Evolutionary conservation across 2,888 invertebrate genomes (phyloP).

Genomic region (Tortrix viridana): DNA sequence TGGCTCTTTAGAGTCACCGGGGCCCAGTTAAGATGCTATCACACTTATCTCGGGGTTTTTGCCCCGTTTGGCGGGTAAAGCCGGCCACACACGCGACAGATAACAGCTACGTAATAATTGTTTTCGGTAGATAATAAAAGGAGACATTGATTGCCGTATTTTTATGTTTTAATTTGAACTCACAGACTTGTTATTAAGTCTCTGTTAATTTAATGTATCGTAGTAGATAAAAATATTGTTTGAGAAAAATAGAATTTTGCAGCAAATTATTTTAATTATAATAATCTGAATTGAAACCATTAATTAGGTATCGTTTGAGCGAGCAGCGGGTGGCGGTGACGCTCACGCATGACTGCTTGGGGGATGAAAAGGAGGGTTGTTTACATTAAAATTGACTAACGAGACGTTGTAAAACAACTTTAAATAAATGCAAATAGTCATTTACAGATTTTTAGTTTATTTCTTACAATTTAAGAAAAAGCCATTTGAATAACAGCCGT

Average conservation of each 20-base stretch:
- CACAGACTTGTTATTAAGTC: constrained; percentile 24
- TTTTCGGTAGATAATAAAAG: constrained; percentile 43
- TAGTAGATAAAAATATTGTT: neutral
- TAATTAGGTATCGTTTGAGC: constrained; percentile 23
- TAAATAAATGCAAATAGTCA: neutral
- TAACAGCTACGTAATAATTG: constrained; percentile 49
- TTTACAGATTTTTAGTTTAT: too few species aligned
- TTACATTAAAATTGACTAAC: constrained; percentile 27
- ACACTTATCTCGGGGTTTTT: constrained; percentile 45
- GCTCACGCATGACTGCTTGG: constrained; percentile 27
- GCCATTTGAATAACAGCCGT: too few species aligned
- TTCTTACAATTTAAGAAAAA: too few species aligned
- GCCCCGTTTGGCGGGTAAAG: constrained; percentile 54
- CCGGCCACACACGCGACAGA: constrained; percentile 60
- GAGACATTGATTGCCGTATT: constrained; percentile 25
- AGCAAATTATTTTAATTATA: neutral
- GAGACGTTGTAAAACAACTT: constrained; percentile 12
- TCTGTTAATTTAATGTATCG: constrained; percentile 1
- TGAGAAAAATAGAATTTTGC: neutral
- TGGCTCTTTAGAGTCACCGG: neutral
- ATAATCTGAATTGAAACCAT: constrained; percentile 18
- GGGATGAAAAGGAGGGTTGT: constrained; percentile 26
- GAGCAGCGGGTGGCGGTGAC: constrained; percentile 30
- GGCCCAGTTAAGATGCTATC: constrained; percentile 41
- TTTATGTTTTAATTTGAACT: constrained; percentile 17